These are phyloP conservation scores for Apus apus DNA, from an alignment of 2,113 vertebrate genomes.

Conservation along the genomic window DNA sequence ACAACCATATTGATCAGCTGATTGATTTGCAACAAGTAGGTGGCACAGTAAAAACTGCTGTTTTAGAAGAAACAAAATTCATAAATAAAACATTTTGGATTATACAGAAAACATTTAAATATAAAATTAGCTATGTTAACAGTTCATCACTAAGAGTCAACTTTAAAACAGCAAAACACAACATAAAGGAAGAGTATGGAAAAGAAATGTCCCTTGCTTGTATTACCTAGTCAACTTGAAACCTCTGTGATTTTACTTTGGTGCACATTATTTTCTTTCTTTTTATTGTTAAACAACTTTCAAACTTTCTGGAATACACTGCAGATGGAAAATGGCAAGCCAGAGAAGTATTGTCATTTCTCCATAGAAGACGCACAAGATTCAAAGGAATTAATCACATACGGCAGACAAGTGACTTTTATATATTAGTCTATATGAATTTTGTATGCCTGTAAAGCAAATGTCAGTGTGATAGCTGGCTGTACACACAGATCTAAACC, in stretches of 20 bases:
- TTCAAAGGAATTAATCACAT: neutral
- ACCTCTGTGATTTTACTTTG: neutral
- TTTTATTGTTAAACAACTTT: too few relatives aligned
- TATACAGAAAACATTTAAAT: neutral
- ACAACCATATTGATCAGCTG: neutral
- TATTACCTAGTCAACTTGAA: neutral
- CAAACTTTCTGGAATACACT: neutral
- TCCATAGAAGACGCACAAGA: neutral
- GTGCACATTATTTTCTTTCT: neutral
- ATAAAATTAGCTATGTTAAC: neutral
- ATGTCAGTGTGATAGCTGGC: neutral
- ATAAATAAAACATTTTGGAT: neutral
- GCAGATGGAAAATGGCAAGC: neutral
- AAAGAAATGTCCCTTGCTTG: neutral
- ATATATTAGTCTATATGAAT: neutral
- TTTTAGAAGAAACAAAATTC: neutral
- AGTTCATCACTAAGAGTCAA: neutral
- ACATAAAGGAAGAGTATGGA: neutral
- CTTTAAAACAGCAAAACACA: neutral
- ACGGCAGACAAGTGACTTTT: neutral
- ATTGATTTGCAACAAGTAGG: neutral
- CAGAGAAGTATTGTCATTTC: neutral
- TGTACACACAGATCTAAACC: neutral
- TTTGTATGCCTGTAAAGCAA: neutral
- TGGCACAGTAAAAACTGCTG: neutral